These are phyloP conservation scores for Alauda arvensis DNA, from an alignment of 2,797 vertebrate species.

Conservation along the genomic window DNA sequence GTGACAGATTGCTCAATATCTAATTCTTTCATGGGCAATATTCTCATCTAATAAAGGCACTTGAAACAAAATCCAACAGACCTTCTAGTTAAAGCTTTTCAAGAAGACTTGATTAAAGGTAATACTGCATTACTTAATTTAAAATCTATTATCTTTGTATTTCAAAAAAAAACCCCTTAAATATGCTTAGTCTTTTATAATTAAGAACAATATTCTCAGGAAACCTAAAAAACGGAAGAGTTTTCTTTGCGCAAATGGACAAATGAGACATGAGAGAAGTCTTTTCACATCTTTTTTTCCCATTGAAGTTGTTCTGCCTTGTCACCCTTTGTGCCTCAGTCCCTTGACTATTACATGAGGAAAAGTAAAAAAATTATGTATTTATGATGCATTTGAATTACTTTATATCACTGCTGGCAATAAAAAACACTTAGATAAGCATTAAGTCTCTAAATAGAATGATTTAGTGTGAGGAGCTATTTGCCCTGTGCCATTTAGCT, in stretches of 20 bases:
- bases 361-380: background rate
- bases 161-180: background rate
- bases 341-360: background rate
- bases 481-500: background rate
- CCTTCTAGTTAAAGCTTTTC: background rate
- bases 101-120: background rate
- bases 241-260: background rate
- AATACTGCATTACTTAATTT: too few relatives aligned
- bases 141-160: background rate
- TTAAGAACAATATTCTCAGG: background rate
- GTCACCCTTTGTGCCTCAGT: background rate
- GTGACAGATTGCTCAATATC: background rate
- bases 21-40: background rate
- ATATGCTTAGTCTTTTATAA: background rate
- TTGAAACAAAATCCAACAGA: background rate
- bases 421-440: background rate
- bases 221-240: background rate
- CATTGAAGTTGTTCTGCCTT: background rate
- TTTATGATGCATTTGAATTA: background rate
- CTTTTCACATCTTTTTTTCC: background rate
- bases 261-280: background rate
- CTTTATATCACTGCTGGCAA: background rate
- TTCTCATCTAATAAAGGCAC: background rate
- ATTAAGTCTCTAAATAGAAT: background rate
- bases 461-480: background rate